These are phyloP conservation scores for Furcifer pardalis DNA, from an alignment of 2,797 vertebrate species.

Conservation along the genomic window DNA sequence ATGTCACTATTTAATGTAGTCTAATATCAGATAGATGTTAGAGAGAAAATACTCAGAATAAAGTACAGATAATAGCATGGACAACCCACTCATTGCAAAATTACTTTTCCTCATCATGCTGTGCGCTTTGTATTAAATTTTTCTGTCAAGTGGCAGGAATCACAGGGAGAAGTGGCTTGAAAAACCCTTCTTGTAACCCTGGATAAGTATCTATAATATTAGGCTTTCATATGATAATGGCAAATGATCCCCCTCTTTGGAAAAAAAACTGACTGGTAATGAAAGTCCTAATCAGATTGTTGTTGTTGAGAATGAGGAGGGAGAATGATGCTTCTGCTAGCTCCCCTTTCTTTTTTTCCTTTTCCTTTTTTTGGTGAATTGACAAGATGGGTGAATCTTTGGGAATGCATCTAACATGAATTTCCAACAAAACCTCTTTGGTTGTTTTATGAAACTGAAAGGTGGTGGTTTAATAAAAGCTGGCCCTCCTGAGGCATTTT, in stretches of 20 bases:
- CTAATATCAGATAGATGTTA: conserved; percentile 74
- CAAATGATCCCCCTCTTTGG: conserved; percentile 78
- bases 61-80: conserved; percentile 76
- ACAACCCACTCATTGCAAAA: conserved; percentile 86
- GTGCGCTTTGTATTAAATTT: conserved; percentile 92
- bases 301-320: conserved; percentile 63
- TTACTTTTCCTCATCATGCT: conserved; percentile 84
- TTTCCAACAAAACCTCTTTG: conserved; percentile 74
- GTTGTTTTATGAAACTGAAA: conserved; percentile 76
- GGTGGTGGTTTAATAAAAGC: conserved; percentile 81
- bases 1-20: conserved; percentile 74
- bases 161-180: conserved; percentile 85
- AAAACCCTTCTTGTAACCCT: conserved; percentile 75
- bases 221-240: conserved; percentile 84
- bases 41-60: conserved; percentile 74
- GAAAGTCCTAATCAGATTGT: conserved; percentile 82
- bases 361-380: conserved; percentile 69
- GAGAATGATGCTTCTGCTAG: conserved; percentile 24
- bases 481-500: conserved; percentile 88
- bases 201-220: conserved; percentile 82
- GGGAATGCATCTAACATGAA: conserved; percentile 77
- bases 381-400: conserved; percentile 74
- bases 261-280: conserved; percentile 79
- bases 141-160: conserved; percentile 90
- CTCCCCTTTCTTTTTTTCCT: too few species aligned